Conservation (phyloP, 2,888 invertebrate species). For the Ariolimax columbianus region DNA sequence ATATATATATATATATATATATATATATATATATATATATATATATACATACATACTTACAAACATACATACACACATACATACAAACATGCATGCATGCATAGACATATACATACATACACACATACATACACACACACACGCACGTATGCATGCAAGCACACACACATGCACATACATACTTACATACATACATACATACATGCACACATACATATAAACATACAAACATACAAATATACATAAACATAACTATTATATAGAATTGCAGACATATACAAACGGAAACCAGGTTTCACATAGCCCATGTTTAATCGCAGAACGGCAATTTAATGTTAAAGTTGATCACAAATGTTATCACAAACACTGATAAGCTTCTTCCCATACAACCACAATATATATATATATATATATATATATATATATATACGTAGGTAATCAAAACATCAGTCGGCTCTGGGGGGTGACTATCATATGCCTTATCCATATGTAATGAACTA, state of each 20-base stretch:
- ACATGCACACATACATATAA: neutral
- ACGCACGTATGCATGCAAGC: neutral
- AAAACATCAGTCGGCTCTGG: neutral
- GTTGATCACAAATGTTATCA: too few species aligned
- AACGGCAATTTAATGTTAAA: too few species aligned
- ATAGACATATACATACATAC: conserved; percentile 25
- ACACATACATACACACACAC: neutral
- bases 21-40: neutral
- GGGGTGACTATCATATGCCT: neutral
- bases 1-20: neutral
- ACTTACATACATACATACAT: neutral
- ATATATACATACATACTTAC: neutral
- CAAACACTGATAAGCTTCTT: too few species aligned
- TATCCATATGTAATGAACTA: neutral
- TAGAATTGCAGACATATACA: too few species aligned
- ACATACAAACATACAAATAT: neutral
- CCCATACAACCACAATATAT: too few species aligned
- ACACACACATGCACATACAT: too few species aligned
- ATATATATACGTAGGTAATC: neutral
- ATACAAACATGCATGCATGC: conserved; percentile 9
- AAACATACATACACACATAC: neutral
- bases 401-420: neutral
- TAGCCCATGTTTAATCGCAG: too few species aligned
- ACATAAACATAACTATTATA: too few species aligned
- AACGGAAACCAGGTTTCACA: too few species aligned